Evolutionary conservation across 2,888 invertebrate species (phyloP), one percentile per base, ranked within the genome.

Genomic region (Tenthredo mesomela): DNA sequence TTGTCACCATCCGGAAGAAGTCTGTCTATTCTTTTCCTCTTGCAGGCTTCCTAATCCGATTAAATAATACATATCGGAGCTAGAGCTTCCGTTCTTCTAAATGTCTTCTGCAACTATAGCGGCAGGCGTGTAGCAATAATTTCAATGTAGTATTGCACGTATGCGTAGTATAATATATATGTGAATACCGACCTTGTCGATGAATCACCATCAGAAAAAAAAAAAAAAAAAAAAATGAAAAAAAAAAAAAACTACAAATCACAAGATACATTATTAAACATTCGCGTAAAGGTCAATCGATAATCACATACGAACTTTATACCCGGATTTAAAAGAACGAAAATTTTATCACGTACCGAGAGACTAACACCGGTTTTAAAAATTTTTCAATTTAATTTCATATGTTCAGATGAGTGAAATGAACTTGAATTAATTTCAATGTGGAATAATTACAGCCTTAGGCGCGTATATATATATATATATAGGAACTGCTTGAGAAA

Each of bases 41-140:
- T 90, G 33, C 25, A 25, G 92, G 92, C 92, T 92, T 92, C 92
- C 91, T 92, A 92, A 92, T 92, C 92, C 91, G 90, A 90, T 92
- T 92, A 91, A 91, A 90, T 87, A 89, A 90, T 87, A 37, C 37
- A 37, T 37, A 37, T 37, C 1, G 29, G 29, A 88, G 86, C 86
- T 84, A 82, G 54, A 70, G 84, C 90, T 90, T 90, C 87, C 89
- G 90, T 89, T 91, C 67, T 67, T 25, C 21, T 67, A 67, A 67
- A 67, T 33, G 33, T 67, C 33, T 67, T 33, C 18, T 67, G 18
- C 61, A 12, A 21, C n/a, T 25, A 29, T 29, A 12, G 67, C 18
- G 7, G 12, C 33, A 67, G 67, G 33, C 67, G 6, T 33, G 67
- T 33, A 18, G 67, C 33, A 67, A 67, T 67, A 5, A 67, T 25